phyloP scores from a whole-genome alignment of 2,888 invertebrate species.

The Ophion obscuratus region DNA sequence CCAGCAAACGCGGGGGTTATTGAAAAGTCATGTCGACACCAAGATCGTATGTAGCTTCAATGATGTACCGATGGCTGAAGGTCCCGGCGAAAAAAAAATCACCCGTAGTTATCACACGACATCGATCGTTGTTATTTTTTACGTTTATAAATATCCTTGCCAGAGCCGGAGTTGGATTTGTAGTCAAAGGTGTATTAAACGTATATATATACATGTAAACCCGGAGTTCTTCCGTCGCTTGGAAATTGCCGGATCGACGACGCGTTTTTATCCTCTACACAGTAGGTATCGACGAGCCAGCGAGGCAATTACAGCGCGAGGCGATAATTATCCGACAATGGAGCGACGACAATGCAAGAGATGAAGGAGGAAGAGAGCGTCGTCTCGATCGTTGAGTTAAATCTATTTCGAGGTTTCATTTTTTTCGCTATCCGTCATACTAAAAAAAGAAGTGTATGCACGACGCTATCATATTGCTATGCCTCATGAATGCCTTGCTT shows the following conservation, averaged over 20 bases:
- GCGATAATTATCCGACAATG: constrained; percentile 65
- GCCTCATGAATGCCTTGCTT: background rate
- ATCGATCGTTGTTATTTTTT: constrained; percentile 21
- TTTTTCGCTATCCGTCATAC: constrained; percentile 20
- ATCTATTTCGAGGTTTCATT: constrained; percentile 50
- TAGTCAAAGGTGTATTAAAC: constrained; percentile 17
- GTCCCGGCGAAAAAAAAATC: constrained; percentile 6
- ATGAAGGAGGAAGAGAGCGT: constrained; percentile 19
- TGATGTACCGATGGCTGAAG: background rate
- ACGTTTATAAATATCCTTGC: constrained; percentile 41
- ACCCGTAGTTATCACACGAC: constrained; percentile 14
- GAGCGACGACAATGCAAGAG: constrained; percentile 56
- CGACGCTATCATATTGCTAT: background rate
- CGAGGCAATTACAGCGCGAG: constrained; percentile 59
- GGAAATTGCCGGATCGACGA: constrained; percentile 62
- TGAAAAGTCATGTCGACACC: background rate
- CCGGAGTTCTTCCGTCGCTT: constrained; percentile 26
- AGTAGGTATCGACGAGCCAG: constrained; percentile 49
- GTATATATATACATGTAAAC: constrained; percentile 11
- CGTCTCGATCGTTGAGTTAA: constrained; percentile 15
- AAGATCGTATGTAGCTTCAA: background rate
- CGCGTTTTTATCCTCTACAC: constrained; percentile 54
- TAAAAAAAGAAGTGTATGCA: background rate
- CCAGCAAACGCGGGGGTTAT: background rate
- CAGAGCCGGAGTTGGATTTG: constrained; percentile 28